Conservation (phyloP, 2,797 vertebrate genomes). For the Australoheros facetus region DNA sequence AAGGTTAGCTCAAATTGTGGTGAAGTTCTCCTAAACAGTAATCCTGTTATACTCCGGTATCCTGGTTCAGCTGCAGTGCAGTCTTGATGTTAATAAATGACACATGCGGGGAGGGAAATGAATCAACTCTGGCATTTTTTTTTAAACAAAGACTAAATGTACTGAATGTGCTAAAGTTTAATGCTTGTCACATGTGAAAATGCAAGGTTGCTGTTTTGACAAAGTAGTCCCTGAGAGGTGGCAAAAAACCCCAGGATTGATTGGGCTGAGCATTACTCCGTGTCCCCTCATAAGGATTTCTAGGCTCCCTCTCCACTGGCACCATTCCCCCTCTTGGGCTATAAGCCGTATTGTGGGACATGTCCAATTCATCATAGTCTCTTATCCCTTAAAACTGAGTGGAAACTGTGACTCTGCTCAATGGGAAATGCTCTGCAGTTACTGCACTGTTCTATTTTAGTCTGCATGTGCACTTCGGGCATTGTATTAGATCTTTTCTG, state of each 20-base stretch:
- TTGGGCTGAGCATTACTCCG: constrained; percentile 6
- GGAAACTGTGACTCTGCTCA: constrained; percentile 49
- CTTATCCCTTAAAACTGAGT: constrained; percentile 58
- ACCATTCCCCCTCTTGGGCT: constrained; percentile 33
- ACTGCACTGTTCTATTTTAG: constrained; percentile 66
- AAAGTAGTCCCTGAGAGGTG: constrained; percentile 33
- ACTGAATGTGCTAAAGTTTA: constrained; percentile 46
- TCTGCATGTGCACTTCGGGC: constrained; percentile 55
- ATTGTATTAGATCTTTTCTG: constrained; percentile 67
- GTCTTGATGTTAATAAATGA: constrained; percentile 47
- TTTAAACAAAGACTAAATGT: constrained; percentile 39
- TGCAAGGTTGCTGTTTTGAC: constrained; percentile 48
- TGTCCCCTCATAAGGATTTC: constrained; percentile 55
- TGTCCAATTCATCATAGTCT: constrained; percentile 63
- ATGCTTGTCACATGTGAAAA: constrained; percentile 49
- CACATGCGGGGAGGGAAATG: constrained; percentile 49
- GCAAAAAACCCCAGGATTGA: constrained; percentile 33
- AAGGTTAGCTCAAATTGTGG: constrained; percentile 28
- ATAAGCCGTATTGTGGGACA: constrained; percentile 53
- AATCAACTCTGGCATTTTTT: constrained; percentile 37
- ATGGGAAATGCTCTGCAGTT: constrained; percentile 62
- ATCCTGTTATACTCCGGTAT: constrained; percentile 36
- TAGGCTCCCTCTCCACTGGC: constrained; percentile 45
- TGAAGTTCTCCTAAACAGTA: constrained; percentile 37
- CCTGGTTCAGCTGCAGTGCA: constrained; percentile 48